Evolutionary conservation across 2,113 vertebrate species (phyloP), one percentile per base, ranked within the genome.

Genomic region (Engraulis encrasicolus): DNA sequence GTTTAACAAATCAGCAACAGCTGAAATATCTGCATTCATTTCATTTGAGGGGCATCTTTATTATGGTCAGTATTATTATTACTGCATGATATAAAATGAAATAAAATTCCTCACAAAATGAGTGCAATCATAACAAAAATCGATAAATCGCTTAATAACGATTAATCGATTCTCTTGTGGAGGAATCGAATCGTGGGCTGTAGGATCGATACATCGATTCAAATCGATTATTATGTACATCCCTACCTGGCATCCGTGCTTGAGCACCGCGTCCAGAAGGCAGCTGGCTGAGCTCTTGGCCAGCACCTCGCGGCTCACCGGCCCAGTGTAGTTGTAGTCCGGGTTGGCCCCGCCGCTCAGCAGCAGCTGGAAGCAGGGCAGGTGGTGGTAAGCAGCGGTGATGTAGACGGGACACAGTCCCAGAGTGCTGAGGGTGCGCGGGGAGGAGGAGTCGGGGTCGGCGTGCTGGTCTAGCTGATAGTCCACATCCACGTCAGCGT

Each of bases 351-450:
- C 97, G 0, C 97, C 97, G 89, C 95, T 94, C 15, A 99, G 95
- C 45, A 99, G 94, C 90, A 98, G 93, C 50, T 85, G 90, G 93
- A 99, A 99, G 90, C 97, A 98, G 81, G 93, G 94, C 2, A 99
- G 95, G 92, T 98, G 96, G 92, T 98, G 97, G 87, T 99, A 99
- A 90, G 97, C 97, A 0, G 97, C 97, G 0, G 97, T 98, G 92
- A 99, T 98, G 91, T 98, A 99, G 9, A 99, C 89, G 0, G 98
- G 97, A 80, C 97, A 99, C 90, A 97, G 96, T 86, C 97, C 96
- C 90, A 99, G 86, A 0, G 97, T 97, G 85, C 96, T 97, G 82
- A 99, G 96, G 12, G 94, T 94, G n/a, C 96, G 94, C 1, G 94
- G 94, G 0, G 95, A 94, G 0, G 94, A 91, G 5, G 94, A 93